These are phyloP conservation scores for Chymomyza costata DNA, from an alignment of 1,140 invertebrate species.

Conservation along the genomic window DNA sequence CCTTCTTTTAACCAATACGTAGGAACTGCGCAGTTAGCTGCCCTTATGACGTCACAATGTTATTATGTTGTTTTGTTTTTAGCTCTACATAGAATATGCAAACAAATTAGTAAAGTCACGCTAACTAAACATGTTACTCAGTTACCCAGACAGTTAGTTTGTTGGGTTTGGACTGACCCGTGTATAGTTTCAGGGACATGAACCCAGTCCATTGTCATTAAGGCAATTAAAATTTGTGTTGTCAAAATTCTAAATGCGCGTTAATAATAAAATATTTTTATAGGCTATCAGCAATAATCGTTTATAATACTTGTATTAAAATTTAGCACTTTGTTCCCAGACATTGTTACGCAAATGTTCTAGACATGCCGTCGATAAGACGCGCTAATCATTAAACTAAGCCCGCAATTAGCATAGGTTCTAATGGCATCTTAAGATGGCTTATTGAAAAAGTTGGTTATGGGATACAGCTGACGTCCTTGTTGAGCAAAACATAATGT, in stretches of 20 bases:
- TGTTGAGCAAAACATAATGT: slow-evolving; percentile 11
- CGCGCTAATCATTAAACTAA: slow-evolving; percentile 40
- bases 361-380: slow-evolving; percentile 4
- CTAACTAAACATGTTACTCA: slow-evolving; percentile 42
- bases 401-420: slow-evolving; percentile 41
- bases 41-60: slow-evolving; percentile 59
- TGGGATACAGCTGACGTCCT: too few species aligned
- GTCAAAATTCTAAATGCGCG: slow-evolving; percentile 15
- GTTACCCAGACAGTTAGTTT: slow-evolving; percentile 1
- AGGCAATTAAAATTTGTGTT: slow-evolving; percentile 25
- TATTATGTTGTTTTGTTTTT: slow-evolving; percentile 48
- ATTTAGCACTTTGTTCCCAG: slow-evolving; percentile 48
- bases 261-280: slow-evolving; percentile 25
- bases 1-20: too few species aligned
- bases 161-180: neutral
- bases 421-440: too few species aligned
- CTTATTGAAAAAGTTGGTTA: too few species aligned
- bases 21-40: too few species aligned
- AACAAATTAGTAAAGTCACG: slow-evolving; percentile 64
- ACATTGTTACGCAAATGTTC: neutral
- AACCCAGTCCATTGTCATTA: too few species aligned
- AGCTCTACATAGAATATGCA: slow-evolving; percentile 34
- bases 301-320: slow-evolving; percentile 40
- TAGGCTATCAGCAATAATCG: slow-evolving; percentile 36
- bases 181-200: slow-evolving; percentile 10